Percentiles rank a stretch among this genome's conserved stretches.
phyloP scores from a whole-genome alignment of 2,888 invertebrate species.

The Metellina segmentata region DNA sequence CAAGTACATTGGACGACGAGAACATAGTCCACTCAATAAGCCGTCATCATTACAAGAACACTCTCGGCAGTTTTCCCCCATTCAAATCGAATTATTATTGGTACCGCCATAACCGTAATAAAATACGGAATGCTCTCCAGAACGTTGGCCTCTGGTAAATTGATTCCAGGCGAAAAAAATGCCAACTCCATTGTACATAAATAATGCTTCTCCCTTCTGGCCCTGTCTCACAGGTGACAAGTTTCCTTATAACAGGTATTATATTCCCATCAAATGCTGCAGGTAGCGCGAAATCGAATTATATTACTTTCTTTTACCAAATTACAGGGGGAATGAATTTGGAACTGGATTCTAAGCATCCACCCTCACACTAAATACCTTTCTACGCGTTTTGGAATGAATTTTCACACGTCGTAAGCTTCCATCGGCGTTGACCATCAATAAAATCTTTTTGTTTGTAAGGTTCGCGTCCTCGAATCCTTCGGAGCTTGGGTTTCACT shows the following conservation, averaged over 20 bases:
- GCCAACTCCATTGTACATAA: background rate
- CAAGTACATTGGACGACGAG: no score
- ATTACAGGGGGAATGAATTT: constrained; percentile 27
- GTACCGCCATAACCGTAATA: background rate
- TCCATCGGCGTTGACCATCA: background rate
- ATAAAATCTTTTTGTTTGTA: no score
- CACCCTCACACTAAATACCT: background rate
- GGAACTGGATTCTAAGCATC: constrained; percentile 12
- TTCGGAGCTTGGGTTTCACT: no score
- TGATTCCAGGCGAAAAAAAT: background rate
- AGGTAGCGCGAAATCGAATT: constrained; percentile 32
- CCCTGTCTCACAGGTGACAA: background rate
- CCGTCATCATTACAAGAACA: background rate
- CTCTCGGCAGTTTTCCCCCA: background rate
- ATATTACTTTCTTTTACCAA: constrained; percentile 32
- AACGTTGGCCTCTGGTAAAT: constrained; percentile 7
- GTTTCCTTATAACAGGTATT: constrained; percentile 42
- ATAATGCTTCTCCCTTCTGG: background rate
- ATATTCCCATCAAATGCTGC: constrained; percentile 35
- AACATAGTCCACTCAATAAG: no score
- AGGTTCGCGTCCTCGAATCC: no score
- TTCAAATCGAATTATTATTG: constrained; percentile 26
- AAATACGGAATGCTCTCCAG: background rate
- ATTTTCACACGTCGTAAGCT: background rate
- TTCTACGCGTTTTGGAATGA: background rate